A percentile compares a stretch with the other conserved stretches of the same genome.
Conservation (phyloP, 2,797 vertebrate species). For the Leontocebus nigricollis region DNA sequence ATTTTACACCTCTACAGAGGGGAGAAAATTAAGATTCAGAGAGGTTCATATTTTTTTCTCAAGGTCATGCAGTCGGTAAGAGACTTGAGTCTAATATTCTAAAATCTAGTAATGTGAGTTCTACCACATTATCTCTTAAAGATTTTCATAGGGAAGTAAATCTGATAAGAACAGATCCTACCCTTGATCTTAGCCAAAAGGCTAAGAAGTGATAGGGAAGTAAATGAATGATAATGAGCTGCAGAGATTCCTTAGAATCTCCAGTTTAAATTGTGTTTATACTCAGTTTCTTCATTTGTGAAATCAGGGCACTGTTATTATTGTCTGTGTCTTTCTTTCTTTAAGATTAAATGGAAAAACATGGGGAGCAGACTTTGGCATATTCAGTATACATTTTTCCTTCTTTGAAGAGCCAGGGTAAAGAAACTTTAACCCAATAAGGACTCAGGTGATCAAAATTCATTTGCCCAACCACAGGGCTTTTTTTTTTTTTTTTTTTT, state of each 20-base stretch:
- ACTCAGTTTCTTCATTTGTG: not conserved
- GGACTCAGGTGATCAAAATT: not conserved
- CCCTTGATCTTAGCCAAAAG: not conserved
- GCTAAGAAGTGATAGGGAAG: not conserved
- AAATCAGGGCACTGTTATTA: not conserved
- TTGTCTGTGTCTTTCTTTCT: not conserved
- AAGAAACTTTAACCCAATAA: conserved; percentile 42
- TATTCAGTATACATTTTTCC: not conserved
- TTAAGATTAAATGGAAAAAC: not conserved
- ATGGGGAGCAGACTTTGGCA: not conserved
- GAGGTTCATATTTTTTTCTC: not conserved
- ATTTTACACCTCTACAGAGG: not conserved
- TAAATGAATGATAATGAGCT: not conserved
- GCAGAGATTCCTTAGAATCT: not conserved
- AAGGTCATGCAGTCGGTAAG: not conserved
- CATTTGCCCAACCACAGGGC: conserved; percentile 13
- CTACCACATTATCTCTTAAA: not conserved
- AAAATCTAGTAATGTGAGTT: not conserved
- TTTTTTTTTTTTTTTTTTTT: too few species aligned
- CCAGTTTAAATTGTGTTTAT: not conserved
- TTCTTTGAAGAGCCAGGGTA: not conserved
- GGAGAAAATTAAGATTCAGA: not conserved
- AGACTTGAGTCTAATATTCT: not conserved
- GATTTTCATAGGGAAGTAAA: not conserved
- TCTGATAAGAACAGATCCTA: not conserved